Conservation (phyloP, 1,140 invertebrate genomes). For the Agrypnia vestita region DNA sequence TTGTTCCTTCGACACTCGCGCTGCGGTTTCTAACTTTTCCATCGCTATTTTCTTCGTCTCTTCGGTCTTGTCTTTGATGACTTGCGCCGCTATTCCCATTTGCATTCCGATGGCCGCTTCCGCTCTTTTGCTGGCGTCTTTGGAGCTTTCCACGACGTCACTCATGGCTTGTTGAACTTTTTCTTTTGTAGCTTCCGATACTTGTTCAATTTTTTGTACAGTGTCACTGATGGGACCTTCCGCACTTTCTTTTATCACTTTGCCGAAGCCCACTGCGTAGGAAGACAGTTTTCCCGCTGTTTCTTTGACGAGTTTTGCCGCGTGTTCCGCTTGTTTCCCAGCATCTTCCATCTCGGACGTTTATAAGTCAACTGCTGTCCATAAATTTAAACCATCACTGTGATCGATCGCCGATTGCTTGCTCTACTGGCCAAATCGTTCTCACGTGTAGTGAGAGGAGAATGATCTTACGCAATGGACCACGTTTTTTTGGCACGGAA, state of each 20-base stretch:
- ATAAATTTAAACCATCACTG: too few relatives aligned
- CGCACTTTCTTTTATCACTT: slow-evolving; percentile 12
- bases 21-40: slow-evolving; percentile 39
- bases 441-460: too few relatives aligned
- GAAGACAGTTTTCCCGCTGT: slow-evolving; percentile 26
- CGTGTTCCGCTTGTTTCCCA: slow-evolving; percentile 9
- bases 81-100: slow-evolving; percentile 10
- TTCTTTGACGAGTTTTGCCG: slow-evolving; percentile 14
- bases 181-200: slow-evolving; percentile 15
- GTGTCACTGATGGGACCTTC: slow-evolving; percentile 21
- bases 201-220: neutral
- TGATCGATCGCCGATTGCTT: too few relatives aligned
- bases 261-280: neutral
- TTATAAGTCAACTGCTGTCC: too few relatives aligned
- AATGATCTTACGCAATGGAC: too few relatives aligned
- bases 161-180: neutral
- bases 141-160: neutral
- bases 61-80: slow-evolving; percentile 44
- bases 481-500: too few relatives aligned
- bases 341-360: slow-evolving; percentile 36
- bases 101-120: neutral
- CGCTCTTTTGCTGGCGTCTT: slow-evolving; percentile 7
- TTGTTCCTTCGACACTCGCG: slow-evolving; percentile 32
- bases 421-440: too few relatives aligned
- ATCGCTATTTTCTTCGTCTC: slow-evolving; percentile 22